These are phyloP conservation scores for Clarias gariepinus DNA, from an alignment of 2,113 vertebrate species.

Conservation along the genomic window DNA sequence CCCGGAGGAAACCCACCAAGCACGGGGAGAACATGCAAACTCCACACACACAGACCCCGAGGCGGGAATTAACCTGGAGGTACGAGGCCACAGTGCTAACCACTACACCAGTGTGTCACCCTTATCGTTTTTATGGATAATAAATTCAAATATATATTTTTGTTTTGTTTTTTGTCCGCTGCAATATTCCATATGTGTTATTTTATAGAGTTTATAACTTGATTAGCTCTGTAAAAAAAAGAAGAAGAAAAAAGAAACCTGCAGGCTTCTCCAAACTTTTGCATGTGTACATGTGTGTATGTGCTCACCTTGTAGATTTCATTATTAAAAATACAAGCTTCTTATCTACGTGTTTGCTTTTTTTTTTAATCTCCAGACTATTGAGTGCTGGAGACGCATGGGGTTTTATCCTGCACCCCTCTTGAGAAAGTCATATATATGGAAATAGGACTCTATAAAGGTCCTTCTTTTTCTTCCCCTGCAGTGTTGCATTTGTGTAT, in stretches of 20 bases:
- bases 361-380: constrained; percentile 44
- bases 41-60: no score
- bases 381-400: constrained; percentile 44
- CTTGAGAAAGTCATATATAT: constrained; percentile 58
- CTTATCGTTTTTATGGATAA: background rate
- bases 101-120: no score
- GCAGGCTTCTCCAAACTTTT: background rate
- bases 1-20: no score
- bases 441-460: constrained; percentile 56
- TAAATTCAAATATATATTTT: background rate
- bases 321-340: constrained; percentile 29
- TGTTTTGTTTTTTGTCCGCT: background rate
- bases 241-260: background rate
- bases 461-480: constrained; percentile 16
- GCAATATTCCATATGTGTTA: background rate
- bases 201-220: background rate
- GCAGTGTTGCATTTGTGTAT: constrained; percentile 53
- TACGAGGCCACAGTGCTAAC: no score
- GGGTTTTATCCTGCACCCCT: constrained; percentile 51
- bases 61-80: no score
- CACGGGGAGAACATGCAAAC: no score
- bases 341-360: constrained; percentile 51
- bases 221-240: background rate
- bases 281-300: background rate
- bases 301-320: constrained; percentile 22